Percentiles rank a stretch among this genome's conserved stretches.
phyloP scores from a whole-genome alignment of 2,888 invertebrate genomes.

The Cremastinae sp. region DNA sequence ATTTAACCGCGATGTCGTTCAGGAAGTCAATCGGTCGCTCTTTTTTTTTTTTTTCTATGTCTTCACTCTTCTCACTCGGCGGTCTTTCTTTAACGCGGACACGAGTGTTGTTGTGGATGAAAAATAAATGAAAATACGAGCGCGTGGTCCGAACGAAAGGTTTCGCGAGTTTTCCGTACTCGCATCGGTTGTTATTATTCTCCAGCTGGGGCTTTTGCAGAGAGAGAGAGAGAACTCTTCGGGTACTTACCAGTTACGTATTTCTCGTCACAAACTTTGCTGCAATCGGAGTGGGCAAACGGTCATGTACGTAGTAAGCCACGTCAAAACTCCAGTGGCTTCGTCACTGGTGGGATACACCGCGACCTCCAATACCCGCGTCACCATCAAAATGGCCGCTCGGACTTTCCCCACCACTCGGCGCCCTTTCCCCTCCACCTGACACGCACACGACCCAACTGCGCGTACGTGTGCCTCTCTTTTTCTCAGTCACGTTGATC shows the following conservation, averaged over 20 bases:
- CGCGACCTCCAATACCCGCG: slow-evolving; percentile 88
- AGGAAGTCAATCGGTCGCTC: slow-evolving; percentile 6
- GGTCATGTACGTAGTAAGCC: slow-evolving; percentile 95
- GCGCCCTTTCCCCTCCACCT: slow-evolving; percentile 4
- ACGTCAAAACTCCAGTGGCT: slow-evolving; percentile 93
- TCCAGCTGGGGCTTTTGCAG: slow-evolving; percentile 45
- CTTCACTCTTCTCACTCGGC: slow-evolving; percentile 8
- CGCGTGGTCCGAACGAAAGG: slow-evolving; percentile 22
- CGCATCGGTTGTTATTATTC: slow-evolving; percentile 49
- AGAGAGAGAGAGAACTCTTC: slow-evolving; percentile 76
- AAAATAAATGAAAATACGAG: slow-evolving; percentile 27
- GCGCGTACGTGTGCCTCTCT: slow-evolving; percentile 6
- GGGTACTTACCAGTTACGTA: slow-evolving; percentile 95
- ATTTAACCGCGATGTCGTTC: slow-evolving; percentile 39
- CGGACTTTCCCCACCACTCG: slow-evolving; percentile 27
- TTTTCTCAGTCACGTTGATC: slow-evolving; percentile 23
- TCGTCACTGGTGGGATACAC: slow-evolving; percentile 87
- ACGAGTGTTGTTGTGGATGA: slow-evolving; percentile 2
- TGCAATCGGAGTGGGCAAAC: slow-evolving; percentile 96
- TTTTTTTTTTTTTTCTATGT: slow-evolving; percentile 12
- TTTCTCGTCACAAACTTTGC: slow-evolving; percentile 97
- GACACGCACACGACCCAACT: neutral
- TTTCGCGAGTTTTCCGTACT: slow-evolving; percentile 35
- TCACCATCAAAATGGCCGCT: slow-evolving; percentile 87
- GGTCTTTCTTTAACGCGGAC: neutral